Percentiles rank a stretch among this genome's conserved stretches.
Evolutionary conservation across 1,140 invertebrate genomes (phyloP).

Genomic region (Ephestia elutella): DNA sequence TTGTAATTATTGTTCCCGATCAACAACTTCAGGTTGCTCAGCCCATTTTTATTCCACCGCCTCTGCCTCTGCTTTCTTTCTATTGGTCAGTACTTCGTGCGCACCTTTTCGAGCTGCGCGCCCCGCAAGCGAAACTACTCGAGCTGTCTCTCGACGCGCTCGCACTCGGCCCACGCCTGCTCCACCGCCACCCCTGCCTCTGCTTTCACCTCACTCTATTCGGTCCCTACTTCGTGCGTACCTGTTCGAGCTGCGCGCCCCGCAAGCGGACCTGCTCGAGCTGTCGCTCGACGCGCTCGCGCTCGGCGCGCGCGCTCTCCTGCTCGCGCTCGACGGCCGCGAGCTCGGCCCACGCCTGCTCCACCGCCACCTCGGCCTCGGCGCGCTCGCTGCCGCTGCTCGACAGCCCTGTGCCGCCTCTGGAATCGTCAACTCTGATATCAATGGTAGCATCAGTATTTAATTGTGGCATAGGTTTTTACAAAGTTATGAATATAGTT

Average conservation of each 20-base stretch:
- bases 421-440: slow-evolving; percentile 13
- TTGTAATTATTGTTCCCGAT: too few species aligned
- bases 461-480: too few species aligned
- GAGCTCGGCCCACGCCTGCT: slow-evolving; percentile 88
- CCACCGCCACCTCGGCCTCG: slow-evolving; percentile 83
- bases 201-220: too few species aligned
- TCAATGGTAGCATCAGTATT: too few species aligned
- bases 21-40: too few species aligned
- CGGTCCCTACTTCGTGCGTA: slow-evolving; percentile 40
- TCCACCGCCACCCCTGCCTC: slow-evolving; percentile 85
- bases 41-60: too few species aligned
- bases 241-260: slow-evolving; percentile 87
- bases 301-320: slow-evolving; percentile 83
- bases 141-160: slow-evolving; percentile 89
- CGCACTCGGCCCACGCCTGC: slow-evolving; percentile 88
- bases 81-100: too few species aligned
- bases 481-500: too few species aligned
- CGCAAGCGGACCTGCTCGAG: slow-evolving; percentile 83
- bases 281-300: slow-evolving; percentile 85
- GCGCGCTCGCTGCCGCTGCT: slow-evolving; percentile 49
- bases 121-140: slow-evolving; percentile 84
- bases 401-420: slow-evolving; percentile 45
- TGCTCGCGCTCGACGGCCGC: slow-evolving; percentile 90
- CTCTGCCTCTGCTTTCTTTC: too few species aligned
- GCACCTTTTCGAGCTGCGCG: slow-evolving; percentile 89